These are phyloP conservation scores for Rhadina sibilatrix DNA, from an alignment of 2,113 vertebrate species.

Conservation along the genomic window DNA sequence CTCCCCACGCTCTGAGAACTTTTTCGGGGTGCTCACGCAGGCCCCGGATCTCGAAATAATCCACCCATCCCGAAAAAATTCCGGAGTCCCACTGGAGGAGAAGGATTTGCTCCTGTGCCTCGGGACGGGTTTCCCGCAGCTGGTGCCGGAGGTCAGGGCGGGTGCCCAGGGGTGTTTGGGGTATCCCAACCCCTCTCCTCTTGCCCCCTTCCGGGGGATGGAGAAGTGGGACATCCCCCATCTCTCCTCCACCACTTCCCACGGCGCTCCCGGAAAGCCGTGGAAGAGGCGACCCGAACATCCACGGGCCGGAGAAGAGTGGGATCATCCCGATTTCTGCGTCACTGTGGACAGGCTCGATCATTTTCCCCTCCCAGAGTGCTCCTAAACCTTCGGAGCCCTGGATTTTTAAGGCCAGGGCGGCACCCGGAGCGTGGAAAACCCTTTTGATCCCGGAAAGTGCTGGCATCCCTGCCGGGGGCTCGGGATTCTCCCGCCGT, in stretches of 20 bases:
- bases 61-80: background rate
- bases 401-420: background rate
- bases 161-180: background rate
- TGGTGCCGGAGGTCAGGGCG: accelerated
- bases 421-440: background rate
- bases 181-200: background rate
- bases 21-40: background rate
- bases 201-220: background rate
- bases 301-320: no score
- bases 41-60: background rate
- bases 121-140: no score
- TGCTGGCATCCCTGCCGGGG: background rate
- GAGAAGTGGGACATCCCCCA: accelerated
- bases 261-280: accelerated
- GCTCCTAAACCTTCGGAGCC: no score
- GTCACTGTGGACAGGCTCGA: no score
- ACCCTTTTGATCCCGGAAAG: background rate
- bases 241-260: background rate
- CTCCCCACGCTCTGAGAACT: constrained; percentile 17
- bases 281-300: accelerated
- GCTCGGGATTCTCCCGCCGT: background rate
- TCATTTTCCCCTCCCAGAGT: no score
- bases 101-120: background rate
- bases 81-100: background rate
- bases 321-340: no score